A percentile compares a stretch with the other conserved stretches of the same genome.
These are phyloP conservation scores for Indri indri DNA, from an alignment of 2,113 vertebrate genomes.

Conservation along the genomic window DNA sequence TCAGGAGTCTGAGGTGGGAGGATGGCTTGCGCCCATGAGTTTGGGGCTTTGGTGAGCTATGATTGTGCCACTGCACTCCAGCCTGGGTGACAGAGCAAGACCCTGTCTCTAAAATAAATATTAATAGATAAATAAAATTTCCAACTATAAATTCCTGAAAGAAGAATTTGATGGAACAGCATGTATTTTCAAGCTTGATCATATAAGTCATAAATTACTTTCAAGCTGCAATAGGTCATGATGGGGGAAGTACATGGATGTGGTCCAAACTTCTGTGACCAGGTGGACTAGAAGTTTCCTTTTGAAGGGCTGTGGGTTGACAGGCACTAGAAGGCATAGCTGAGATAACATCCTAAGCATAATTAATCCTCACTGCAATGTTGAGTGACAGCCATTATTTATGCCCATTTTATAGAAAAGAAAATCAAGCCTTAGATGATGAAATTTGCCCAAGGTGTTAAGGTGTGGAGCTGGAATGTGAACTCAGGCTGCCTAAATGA, in stretches of 20 bases:
- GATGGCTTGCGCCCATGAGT: too few species aligned
- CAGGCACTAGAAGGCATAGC: background rate
- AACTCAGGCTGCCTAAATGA: background rate
- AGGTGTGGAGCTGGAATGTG: background rate
- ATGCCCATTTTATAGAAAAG: background rate
- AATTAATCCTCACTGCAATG: background rate
- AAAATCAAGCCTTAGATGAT: background rate
- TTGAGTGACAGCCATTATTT: background rate
- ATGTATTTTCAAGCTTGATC: background rate
- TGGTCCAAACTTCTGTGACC: background rate
- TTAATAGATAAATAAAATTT: background rate
- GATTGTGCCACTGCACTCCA: too few species aligned
- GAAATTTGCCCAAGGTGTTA: background rate
- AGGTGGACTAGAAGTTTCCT: background rate
- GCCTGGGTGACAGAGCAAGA: too few species aligned
- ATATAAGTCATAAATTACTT: background rate
- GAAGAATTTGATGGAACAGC: background rate
- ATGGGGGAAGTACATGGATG: background rate
- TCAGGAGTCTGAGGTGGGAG: too few species aligned
- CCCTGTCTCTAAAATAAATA: too few species aligned
- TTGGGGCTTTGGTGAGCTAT: too few species aligned
- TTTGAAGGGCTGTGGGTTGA: background rate
- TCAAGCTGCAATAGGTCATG: background rate
- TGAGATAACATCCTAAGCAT: background rate
- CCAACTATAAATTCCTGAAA: background rate